Conservation (phyloP, 2,888 invertebrate genomes). For the Sphaeridia pumilis region DNA sequence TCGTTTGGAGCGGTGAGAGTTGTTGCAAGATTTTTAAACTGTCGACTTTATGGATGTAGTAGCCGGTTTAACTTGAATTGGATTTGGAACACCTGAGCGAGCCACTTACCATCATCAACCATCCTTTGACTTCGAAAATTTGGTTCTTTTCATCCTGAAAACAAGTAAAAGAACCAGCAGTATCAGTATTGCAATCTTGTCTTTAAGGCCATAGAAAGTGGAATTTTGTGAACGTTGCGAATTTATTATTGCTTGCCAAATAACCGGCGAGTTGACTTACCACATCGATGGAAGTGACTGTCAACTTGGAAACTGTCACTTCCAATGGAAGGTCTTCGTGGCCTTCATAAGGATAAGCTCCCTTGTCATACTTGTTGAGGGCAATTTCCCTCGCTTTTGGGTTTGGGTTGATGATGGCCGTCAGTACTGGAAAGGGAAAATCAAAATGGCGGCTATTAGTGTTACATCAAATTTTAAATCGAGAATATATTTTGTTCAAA, state of each 20-base stretch:
- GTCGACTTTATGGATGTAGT: no score
- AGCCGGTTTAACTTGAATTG: no score
- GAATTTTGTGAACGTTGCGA: no score
- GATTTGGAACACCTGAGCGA: no score
- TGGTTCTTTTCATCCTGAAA: constrained; percentile 11
- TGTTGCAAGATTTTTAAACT: no score
- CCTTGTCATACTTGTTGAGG: constrained; percentile 10
- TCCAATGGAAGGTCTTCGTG: constrained; percentile 1
- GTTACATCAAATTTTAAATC: no score
- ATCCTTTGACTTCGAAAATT: constrained; percentile 2
- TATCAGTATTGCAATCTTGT: not conserved
- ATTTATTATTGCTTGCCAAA: not conserved
- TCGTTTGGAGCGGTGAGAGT: no score
- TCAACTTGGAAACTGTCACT: constrained; percentile 2
- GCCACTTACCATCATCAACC: constrained; percentile 12
- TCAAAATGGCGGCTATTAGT: no score
- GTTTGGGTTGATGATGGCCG: no score
- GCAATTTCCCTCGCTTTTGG: constrained; percentile 6
- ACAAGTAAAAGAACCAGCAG: not conserved
- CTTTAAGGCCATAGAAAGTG: not conserved
- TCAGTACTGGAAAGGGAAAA: no score
- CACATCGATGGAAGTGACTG: constrained; percentile 1
- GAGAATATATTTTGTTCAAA: no score
- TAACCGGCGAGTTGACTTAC: constrained; percentile 3
- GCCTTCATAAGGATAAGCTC: constrained; percentile 3